These are phyloP conservation scores for Xylocopa sonorina DNA, from an alignment of 1,140 invertebrate species.

Conservation along the genomic window DNA sequence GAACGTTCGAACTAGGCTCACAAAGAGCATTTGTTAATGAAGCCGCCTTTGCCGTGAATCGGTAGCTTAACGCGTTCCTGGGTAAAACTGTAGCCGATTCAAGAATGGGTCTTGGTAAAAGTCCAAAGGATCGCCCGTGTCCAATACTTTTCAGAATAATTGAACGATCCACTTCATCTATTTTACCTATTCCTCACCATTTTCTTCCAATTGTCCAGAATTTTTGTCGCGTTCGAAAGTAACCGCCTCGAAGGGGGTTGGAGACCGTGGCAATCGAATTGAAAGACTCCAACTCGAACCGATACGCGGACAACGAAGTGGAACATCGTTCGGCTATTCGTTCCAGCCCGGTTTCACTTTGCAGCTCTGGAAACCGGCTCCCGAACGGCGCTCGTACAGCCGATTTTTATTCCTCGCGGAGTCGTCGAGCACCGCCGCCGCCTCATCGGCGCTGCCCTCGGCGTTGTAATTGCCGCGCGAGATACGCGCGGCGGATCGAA, in stretches of 20 bases:
- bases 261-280: conserved; percentile 7
- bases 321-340: conserved; percentile 21
- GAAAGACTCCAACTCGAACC: too few species aligned
- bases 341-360: conserved; percentile 9
- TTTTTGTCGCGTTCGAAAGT: too few species aligned
- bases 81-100: background rate
- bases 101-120: background rate
- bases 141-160: too few species aligned
- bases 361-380: conserved; percentile 1
- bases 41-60: background rate
- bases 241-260: too few species aligned
- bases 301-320: conserved; percentile 14
- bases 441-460: background rate
- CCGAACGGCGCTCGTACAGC: background rate
- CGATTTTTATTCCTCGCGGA: too few species aligned
- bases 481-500: background rate
- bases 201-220: too few species aligned
- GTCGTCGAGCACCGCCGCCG: background rate
- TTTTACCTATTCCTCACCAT: too few species aligned
- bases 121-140: too few species aligned
- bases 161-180: too few species aligned
- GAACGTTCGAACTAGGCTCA: background rate
- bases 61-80: background rate
- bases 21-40: conserved; percentile 26
- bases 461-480: background rate